A percentile compares a stretch with the other conserved stretches of the same genome.
phyloP scores from a whole-genome alignment of 2,888 invertebrate species.

The Polyommatus icarus region DNA sequence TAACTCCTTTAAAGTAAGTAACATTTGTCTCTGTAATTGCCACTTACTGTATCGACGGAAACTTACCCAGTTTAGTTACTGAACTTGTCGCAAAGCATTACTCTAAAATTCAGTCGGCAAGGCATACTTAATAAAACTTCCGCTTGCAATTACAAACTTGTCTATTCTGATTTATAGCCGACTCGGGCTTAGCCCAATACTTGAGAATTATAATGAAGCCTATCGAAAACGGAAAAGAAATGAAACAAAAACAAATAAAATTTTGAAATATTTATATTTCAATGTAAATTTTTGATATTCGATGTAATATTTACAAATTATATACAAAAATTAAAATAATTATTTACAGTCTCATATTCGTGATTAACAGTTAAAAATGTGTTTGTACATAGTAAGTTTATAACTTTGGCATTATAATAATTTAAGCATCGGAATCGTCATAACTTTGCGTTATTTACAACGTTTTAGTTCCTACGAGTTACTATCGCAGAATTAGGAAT shows the following conservation, averaged over 20 bases:
- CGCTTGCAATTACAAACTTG: slow-evolving; percentile 25
- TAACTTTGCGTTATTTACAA: slow-evolving; percentile 31
- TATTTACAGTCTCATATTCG: slow-evolving; percentile 68
- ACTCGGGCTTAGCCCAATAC: not conserved
- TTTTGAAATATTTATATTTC: slow-evolving; percentile 73
- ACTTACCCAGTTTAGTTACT: slow-evolving; percentile 50
- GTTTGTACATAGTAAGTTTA: slow-evolving; percentile 69
- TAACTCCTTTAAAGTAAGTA: slow-evolving; percentile 39
- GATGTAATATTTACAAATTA: slow-evolving; percentile 62
- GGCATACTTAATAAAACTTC: slow-evolving; percentile 33
- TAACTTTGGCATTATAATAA: slow-evolving; percentile 77
- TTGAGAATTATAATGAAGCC: not conserved
- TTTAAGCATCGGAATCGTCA: slow-evolving; percentile 51
- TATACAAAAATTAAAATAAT: slow-evolving; percentile 62
- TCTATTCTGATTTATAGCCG: slow-evolving; percentile 39
- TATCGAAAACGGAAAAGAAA: slow-evolving; percentile 48
- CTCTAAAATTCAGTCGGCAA: slow-evolving; percentile 39
- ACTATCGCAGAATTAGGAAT: slow-evolving; percentile 77
- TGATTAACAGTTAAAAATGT: slow-evolving; percentile 64
- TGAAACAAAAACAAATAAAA: slow-evolving; percentile 76
- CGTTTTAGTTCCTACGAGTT: slow-evolving; percentile 52
- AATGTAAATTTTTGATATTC: slow-evolving; percentile 60
- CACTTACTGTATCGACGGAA: slow-evolving; percentile 52
- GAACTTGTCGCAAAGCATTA: slow-evolving; percentile 36
- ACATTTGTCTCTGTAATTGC: slow-evolving; percentile 53